Percentiles rank a stretch among this genome's conserved stretches.
phyloP scores from a whole-genome alignment of 2,888 invertebrate species.

The Pegoplata infirma region DNA sequence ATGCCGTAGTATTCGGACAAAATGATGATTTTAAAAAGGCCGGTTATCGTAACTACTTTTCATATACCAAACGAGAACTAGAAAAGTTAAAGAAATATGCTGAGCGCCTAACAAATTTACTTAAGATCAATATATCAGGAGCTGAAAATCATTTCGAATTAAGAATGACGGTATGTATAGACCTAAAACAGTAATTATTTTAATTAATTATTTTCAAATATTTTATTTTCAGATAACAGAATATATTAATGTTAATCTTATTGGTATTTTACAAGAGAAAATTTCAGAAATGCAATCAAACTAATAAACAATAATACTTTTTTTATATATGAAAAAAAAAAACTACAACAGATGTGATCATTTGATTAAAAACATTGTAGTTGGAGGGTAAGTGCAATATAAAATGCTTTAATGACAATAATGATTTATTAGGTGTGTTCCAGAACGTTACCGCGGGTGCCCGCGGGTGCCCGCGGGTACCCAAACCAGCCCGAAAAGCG shows the following conservation, averaged over 20 bases:
- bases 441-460: no score
- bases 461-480: no score
- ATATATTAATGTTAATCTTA: conserved; percentile 64
- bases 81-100: conserved; percentile 64
- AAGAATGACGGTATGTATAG: conserved; percentile 61
- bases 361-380: neutral
- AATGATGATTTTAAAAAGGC: conserved; percentile 67
- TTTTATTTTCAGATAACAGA: conserved; percentile 63
- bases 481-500: no score
- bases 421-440: no score
- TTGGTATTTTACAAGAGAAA: conserved; percentile 62
- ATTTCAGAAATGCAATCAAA: conserved; percentile 61
- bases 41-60: conserved; percentile 67
- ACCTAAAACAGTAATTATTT: neutral
- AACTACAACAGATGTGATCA: neutral
- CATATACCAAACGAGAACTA: conserved; percentile 59
- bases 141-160: conserved; percentile 63
- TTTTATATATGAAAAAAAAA: neutral
- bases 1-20: conserved; percentile 63
- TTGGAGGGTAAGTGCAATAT: no score
- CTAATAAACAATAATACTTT: conserved; percentile 21
- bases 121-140: conserved; percentile 57
- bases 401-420: no score
- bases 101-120: conserved; percentile 55
- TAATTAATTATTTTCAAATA: neutral